A percentile compares a stretch with the other conserved stretches of the same genome.
Conservation (phyloP, 1,140 invertebrate genomes). For the Monochamus saltuarius region DNA sequence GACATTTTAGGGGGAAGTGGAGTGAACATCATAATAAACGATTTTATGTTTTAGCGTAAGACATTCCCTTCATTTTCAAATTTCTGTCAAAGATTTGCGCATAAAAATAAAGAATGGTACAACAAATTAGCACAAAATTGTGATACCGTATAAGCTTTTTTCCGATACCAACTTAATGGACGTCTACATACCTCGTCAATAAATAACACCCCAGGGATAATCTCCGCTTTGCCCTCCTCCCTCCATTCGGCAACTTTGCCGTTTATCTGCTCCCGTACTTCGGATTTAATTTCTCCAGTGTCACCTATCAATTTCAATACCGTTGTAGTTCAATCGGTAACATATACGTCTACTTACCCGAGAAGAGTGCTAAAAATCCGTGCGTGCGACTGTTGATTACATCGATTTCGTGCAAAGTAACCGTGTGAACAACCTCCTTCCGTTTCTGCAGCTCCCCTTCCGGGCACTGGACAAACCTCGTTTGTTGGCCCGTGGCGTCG, state of each 20-base stretch:
- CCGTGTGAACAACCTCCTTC: conserved; percentile 98
- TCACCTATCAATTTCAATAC: conserved; percentile 66
- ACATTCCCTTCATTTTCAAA: too few relatives aligned
- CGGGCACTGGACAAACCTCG: conserved; percentile 96
- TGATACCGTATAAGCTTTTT: too few relatives aligned
- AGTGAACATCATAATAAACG: too few relatives aligned
- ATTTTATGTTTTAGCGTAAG: too few relatives aligned
- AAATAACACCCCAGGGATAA: conserved; percentile 93
- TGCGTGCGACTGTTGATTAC: conserved; percentile 97
- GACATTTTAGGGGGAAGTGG: too few relatives aligned
- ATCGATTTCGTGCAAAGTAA: conserved; percentile 98
- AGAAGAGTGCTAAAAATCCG: conserved; percentile 96
- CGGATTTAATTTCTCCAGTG: conserved; percentile 97
- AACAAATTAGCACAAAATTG: too few relatives aligned
- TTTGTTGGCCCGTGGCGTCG: conserved; percentile 85
- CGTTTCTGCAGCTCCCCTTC: conserved; percentile 98
- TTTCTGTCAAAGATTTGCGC: too few relatives aligned
- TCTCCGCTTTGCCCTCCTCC: conserved; percentile 98
- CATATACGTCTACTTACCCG: conserved; percentile 60
- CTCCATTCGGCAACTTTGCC: conserved; percentile 98
- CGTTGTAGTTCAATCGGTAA: background rate
- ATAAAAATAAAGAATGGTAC: too few relatives aligned
- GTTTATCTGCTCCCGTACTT: conserved; percentile 98
- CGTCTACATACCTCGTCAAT: conserved; percentile 86
- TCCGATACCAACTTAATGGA: too few relatives aligned